Percentiles rank a stretch among this genome's conserved stretches.
Evolutionary conservation across 2,888 invertebrate genomes (phyloP).

Genomic region (Polyommatus iphigenia): DNA sequence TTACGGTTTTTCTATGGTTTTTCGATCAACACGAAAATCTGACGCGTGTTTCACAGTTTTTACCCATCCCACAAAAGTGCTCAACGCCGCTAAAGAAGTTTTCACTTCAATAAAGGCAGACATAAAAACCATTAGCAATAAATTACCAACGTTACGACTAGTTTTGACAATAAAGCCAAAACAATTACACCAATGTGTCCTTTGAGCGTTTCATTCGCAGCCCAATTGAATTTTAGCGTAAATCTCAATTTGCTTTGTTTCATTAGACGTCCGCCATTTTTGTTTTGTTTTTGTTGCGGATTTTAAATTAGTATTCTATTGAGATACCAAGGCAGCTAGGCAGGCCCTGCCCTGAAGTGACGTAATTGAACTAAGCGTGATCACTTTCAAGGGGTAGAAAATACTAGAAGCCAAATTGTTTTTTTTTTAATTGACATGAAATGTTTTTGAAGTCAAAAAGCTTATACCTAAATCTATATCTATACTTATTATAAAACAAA

Average conservation of each 20-base stretch:
- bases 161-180: conserved; percentile 19
- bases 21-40: no score
- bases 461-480: no score
- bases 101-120: background rate
- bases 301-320: conserved; percentile 19
- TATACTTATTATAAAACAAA: no score
- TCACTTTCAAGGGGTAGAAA: background rate
- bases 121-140: conserved; percentile 11
- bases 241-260: conserved; percentile 33
- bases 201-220: conserved; percentile 31
- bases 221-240: conserved; percentile 31
- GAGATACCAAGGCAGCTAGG: background rate
- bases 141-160: background rate
- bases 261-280: conserved; percentile 29
- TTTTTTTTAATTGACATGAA: no score
- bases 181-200: conserved; percentile 29
- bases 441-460: no score
- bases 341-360: background rate
- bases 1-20: no score
- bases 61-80: no score
- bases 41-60: no score
- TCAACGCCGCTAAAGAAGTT: no score
- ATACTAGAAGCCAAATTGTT: background rate
- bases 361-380: background rate
- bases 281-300: conserved; percentile 9